These are phyloP conservation scores for Aplysia californica DNA, from an alignment of 1,140 invertebrate genomes.

Conservation along the genomic window DNA sequence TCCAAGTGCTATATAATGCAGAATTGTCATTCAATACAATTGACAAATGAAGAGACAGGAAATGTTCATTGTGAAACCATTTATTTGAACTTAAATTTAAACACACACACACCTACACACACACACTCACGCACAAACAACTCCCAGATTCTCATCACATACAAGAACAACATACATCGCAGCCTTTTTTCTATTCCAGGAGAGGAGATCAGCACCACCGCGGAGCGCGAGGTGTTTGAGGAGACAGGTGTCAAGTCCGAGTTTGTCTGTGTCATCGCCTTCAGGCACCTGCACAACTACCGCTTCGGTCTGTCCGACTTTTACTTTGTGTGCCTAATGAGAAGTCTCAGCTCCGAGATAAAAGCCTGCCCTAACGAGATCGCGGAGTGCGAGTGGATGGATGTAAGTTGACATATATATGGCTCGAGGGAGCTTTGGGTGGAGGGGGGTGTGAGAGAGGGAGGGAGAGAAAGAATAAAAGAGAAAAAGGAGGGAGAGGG, in stretches of 20 bases:
- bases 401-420: slow-evolving; percentile 47
- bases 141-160: too few relatives aligned
- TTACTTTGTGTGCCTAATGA: slow-evolving; percentile 82
- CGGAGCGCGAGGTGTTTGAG: slow-evolving; percentile 86
- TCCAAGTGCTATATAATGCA: too few relatives aligned
- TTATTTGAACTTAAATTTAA: too few relatives aligned
- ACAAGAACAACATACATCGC: too few relatives aligned
- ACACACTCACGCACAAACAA: too few relatives aligned
- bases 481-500: background rate
- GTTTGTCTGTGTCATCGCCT: slow-evolving; percentile 81
- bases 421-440: background rate
- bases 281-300: slow-evolving; percentile 77
- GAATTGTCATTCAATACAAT: too few relatives aligned
- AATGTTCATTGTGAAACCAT: too few relatives aligned
- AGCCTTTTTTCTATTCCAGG: slow-evolving; percentile 69
- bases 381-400: slow-evolving; percentile 82
- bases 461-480: background rate
- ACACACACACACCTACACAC: too few relatives aligned
- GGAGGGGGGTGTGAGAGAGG: background rate
- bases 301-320: slow-evolving; percentile 87
- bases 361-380: slow-evolving; percentile 81
- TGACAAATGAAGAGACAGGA: too few relatives aligned
- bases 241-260: slow-evolving; percentile 85
- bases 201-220: slow-evolving; percentile 83
- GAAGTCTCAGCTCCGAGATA: slow-evolving; percentile 74